These are phyloP conservation scores for Merops nubicus DNA, from an alignment of 2,113 vertebrate genomes.

Conservation along the genomic window DNA sequence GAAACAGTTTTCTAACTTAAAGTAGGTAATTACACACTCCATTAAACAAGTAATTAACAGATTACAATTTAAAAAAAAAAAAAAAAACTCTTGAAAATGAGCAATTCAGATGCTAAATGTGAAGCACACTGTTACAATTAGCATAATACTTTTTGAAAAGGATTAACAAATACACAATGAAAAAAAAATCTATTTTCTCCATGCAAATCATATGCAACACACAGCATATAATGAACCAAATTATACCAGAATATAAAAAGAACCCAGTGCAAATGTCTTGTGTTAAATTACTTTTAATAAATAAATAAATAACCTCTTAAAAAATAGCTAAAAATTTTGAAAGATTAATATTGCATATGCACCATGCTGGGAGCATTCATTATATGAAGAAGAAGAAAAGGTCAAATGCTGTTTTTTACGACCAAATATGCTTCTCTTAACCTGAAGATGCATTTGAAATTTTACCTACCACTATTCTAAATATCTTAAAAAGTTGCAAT, in stretches of 20 bases:
- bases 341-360: background rate
- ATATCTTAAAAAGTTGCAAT: background rate
- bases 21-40: constrained; percentile 86
- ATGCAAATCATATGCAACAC: constrained; percentile 25
- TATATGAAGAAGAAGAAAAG: background rate
- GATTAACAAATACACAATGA: constrained; percentile 73
- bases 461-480: background rate
- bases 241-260: background rate
- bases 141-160: constrained; percentile 79
- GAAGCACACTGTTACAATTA: constrained; percentile 78
- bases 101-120: constrained; percentile 78
- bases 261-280: background rate
- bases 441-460: background rate
- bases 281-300: background rate
- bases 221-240: constrained; percentile 11
- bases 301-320: background rate
- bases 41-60: constrained; percentile 89
- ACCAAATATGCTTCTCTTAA: background rate
- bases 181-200: constrained; percentile 55
- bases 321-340: background rate
- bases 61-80: constrained; percentile 75
- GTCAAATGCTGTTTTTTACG: background rate
- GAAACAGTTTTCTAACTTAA: constrained; percentile 82
- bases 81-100: constrained; percentile 70
- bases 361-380: background rate